A percentile compares a stretch with the other conserved stretches of the same genome.
Evolutionary conservation across 2,797 vertebrate species (phyloP).

Genomic region (Lagocephalus sceleratus): DNA sequence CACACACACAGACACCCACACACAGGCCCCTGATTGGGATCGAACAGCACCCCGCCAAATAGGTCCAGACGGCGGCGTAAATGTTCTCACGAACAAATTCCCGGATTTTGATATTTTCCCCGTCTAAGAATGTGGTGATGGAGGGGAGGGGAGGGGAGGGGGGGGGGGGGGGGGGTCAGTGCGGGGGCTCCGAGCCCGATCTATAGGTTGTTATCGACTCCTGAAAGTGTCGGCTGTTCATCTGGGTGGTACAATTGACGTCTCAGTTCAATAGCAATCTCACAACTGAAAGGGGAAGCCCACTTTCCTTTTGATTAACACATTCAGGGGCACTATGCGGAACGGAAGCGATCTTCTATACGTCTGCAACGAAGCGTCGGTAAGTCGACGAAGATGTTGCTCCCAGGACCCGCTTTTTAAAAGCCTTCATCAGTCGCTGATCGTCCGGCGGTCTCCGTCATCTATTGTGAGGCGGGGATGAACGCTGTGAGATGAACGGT

Average conservation of each 20-base stretch:
- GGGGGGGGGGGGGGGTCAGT: not conserved
- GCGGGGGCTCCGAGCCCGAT: constrained; percentile 7
- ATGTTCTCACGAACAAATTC: not conserved
- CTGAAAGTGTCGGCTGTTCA: constrained; percentile 6
- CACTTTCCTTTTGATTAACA: too few relatives aligned
- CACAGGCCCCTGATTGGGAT: constrained; percentile 53
- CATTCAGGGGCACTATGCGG: too few relatives aligned
- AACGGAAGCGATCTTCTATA: too few relatives aligned
- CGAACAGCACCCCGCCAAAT: constrained; percentile 33
- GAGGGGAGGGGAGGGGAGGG: not conserved
- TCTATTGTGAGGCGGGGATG: too few relatives aligned
- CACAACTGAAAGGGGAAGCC: not conserved
- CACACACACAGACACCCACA: constrained; percentile 12
- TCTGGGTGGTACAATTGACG: constrained; percentile 25
- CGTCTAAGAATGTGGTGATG: not conserved
- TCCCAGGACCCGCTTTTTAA: too few relatives aligned
- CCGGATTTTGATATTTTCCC: not conserved
- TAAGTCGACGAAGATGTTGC: too few relatives aligned
- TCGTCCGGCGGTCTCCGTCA: too few relatives aligned
- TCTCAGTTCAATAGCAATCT: constrained; percentile 36
- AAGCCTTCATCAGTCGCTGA: too few relatives aligned
- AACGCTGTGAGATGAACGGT: too few relatives aligned
- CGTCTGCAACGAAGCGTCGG: too few relatives aligned
- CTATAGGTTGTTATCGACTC: constrained; percentile 32
- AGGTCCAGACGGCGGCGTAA: too few relatives aligned